These are phyloP conservation scores for Phytoseiulus persimilis DNA, from an alignment of 2,888 invertebrate genomes.

Conservation along the genomic window DNA sequence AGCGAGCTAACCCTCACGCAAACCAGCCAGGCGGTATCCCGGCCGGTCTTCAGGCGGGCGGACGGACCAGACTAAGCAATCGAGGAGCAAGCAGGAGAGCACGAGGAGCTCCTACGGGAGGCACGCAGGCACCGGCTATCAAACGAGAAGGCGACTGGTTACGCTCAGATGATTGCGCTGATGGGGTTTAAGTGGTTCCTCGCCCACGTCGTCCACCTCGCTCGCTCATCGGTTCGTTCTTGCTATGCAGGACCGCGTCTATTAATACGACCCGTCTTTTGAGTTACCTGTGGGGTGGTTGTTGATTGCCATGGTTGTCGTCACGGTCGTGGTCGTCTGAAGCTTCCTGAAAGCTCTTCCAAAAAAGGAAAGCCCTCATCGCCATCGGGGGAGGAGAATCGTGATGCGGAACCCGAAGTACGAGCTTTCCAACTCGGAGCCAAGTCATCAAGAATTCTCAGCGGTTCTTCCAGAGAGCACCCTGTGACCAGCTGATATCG, in stretches of 20 bases:
- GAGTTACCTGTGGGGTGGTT: not conserved
- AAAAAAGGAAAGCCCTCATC: too few species aligned
- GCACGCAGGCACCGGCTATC: not conserved
- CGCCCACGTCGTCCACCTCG: not conserved
- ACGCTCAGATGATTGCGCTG: not conserved
- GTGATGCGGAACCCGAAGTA: too few species aligned
- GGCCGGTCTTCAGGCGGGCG: not conserved
- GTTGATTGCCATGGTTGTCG: not conserved
- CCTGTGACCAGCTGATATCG: not conserved
- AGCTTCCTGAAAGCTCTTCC: too few species aligned
- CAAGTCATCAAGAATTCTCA: not conserved
- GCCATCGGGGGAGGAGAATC: too few species aligned
- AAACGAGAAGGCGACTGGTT: not conserved
- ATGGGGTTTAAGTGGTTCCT: not conserved
- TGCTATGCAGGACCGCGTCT: not conserved
- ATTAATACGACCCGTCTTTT: not conserved
- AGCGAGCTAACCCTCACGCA: not conserved
- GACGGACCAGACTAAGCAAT: not conserved
- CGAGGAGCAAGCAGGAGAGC: not conserved
- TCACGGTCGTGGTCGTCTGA: not conserved
- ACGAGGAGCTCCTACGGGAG: not conserved
- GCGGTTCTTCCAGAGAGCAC: not conserved
- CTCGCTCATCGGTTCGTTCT: not conserved
- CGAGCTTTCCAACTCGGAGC: too few species aligned
- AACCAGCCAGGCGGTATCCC: not conserved